Evolutionary conservation across 1,140 invertebrate genomes (phyloP), one percentile per base, ranked within the genome.

Genomic region (Schlechtendalia chinensis): DNA sequence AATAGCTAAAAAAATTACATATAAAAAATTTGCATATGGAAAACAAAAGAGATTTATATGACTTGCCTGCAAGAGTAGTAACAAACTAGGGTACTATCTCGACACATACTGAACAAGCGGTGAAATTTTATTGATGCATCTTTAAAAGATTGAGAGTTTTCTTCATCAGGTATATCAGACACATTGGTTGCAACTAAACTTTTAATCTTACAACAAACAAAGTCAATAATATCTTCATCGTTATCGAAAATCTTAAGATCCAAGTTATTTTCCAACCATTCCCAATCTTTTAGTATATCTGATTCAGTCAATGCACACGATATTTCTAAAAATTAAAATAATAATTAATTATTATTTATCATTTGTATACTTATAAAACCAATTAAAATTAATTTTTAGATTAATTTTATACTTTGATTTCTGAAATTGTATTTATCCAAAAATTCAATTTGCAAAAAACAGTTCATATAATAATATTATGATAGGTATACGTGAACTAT

Each of bases 171-270:
- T 88, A 83, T 85, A 84, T 82, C 81, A 82, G 81, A 59, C 32
- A 81, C 47, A 56, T 69, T 59, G 81, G 88, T 92, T 22, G 94
- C 94, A 83, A 96, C 90, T 77, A 97, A 88, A 65, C 95, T 98
- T 86, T 98, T 93, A 81, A 99, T 95, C 91, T 99, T 99, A 85
- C 95, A 97, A 83, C 90, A 91, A 14, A 98, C 96, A 90, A 97
- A 99, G 83, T 96, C 94, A 69, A 95, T 96, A 39, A 96, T 90
- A 86, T 99, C 96, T 83, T 97, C 95, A 85, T 98, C 95, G 82
- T 88, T 93, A 83, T 98, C 96, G 89, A 98, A 98, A 27, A 91
- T 92, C 85, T 92, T 91, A 53, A 98, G 87, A 83, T 93, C 90
- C 16, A 99, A 87, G 90, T 98, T 94, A 47, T 90, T 88, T 84